A percentile compares a stretch with the other conserved stretches of the same genome.
Evolutionary conservation across 1,140 invertebrate species (phyloP).

Genomic region (Notospermus geniculatus): DNA sequence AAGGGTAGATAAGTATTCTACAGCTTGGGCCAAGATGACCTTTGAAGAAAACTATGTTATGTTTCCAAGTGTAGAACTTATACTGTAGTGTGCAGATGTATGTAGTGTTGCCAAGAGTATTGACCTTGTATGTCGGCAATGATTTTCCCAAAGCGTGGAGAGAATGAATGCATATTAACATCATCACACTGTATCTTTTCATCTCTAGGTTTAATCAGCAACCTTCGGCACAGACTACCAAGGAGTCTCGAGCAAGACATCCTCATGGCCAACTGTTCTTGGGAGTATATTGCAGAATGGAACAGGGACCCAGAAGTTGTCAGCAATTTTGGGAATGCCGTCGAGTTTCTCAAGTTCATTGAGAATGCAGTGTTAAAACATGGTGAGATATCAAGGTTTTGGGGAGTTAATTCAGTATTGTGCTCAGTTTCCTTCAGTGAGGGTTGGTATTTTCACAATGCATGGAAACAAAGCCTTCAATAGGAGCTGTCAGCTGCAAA

Average conservation of each 20-base stretch:
- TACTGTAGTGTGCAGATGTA: too few relatives aligned
- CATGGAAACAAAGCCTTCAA: conserved; percentile 2
- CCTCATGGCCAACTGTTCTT: conserved; percentile 79
- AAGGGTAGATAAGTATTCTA: too few relatives aligned
- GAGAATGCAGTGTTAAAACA: conserved; percentile 53
- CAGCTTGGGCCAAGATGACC: too few relatives aligned
- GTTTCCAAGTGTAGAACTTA: too few relatives aligned
- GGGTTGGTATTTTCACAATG: neutral
- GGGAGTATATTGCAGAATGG: conserved; percentile 86
- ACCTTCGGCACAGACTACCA: conserved; percentile 67
- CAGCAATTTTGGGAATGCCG: conserved; percentile 29
- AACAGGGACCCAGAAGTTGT: conserved; percentile 69
- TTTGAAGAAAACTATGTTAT: too few relatives aligned
- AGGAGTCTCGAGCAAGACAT: conserved; percentile 77
- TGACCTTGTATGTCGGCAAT: too few relatives aligned
- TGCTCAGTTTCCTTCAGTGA: neutral
- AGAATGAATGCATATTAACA: too few relatives aligned
- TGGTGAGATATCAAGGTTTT: conserved; percentile 33
- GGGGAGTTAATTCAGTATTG: neutral
- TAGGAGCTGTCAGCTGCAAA: too few relatives aligned
- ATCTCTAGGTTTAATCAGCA: conserved; percentile 34
- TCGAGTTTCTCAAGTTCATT: conserved; percentile 48
- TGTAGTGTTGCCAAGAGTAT: too few relatives aligned
- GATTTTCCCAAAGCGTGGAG: too few relatives aligned
- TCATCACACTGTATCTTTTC: conserved; percentile 13